A percentile compares a stretch with the other conserved stretches of the same genome.
These are phyloP conservation scores for Acronicta leporina DNA, from an alignment of 2,888 invertebrate species.

Conservation along the genomic window DNA sequence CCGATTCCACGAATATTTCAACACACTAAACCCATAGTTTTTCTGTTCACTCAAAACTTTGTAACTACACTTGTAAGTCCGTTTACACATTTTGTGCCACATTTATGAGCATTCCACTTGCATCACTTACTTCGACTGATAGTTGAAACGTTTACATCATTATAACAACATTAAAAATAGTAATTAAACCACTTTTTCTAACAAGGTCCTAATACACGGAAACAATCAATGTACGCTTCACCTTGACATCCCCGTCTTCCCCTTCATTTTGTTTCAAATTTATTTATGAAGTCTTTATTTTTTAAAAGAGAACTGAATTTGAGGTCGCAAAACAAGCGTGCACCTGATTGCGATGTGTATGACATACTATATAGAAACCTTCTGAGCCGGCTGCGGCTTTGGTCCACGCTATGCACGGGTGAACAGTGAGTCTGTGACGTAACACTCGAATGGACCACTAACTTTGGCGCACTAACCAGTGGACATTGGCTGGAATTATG, in stretches of 20 bases:
- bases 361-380: conserved; percentile 61
- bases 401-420: conserved; percentile 59
- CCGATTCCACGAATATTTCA: conserved; percentile 59
- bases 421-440: conserved; percentile 47
- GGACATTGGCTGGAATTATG: conserved; percentile 31
- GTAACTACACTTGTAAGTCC: conserved; percentile 56
- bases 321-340: conserved; percentile 52
- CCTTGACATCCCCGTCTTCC: conserved; percentile 33
- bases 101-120: conserved; percentile 56
- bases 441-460: conserved; percentile 47
- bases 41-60: conserved; percentile 60
- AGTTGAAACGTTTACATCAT: conserved; percentile 34
- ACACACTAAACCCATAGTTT: conserved; percentile 50
- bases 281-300: conserved; percentile 6
- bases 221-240: conserved; percentile 38
- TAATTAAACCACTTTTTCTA: conserved; percentile 35
- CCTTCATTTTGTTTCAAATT: conserved; percentile 31
- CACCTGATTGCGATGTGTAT: conserved; percentile 49
- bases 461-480: conserved; percentile 29
- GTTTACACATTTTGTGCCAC: conserved; percentile 71
- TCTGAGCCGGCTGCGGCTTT: conserved; percentile 34
- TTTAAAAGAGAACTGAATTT: conserved; percentile 5
- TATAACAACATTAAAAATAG: conserved; percentile 44
- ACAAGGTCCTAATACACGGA: conserved; percentile 46
- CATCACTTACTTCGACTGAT: conserved; percentile 24